Conservation (phyloP, 2,888 invertebrate species). For the Heliconius erato region DNA sequence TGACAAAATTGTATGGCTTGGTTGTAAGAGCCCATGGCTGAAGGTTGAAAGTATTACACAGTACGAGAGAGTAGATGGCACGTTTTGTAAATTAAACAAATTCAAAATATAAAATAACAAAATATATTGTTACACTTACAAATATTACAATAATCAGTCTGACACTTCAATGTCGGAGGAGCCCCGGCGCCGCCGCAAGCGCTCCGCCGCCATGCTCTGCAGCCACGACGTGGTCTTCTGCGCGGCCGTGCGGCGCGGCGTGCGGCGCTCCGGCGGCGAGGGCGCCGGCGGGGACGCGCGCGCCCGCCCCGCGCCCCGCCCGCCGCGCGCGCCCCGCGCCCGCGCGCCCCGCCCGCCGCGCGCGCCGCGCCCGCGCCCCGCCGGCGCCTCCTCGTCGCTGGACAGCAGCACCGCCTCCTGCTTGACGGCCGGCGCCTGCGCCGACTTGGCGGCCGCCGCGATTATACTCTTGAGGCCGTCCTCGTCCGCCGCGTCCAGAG, state of each 20-base stretch:
- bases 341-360: constrained; percentile 48
- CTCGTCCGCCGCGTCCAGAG: constrained; percentile 72
- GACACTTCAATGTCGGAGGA: constrained; percentile 77
- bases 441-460: constrained; percentile 59
- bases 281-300: constrained; percentile 66
- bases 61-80: too few species aligned
- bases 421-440: constrained; percentile 57
- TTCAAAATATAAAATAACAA: neutral
- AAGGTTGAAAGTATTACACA: too few species aligned
- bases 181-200: constrained; percentile 62
- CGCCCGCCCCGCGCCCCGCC: constrained; percentile 48
- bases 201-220: constrained; percentile 62
- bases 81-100: neutral
- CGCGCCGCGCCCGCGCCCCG: constrained; percentile 46
- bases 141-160: constrained; percentile 59
- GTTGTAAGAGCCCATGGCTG: too few species aligned
- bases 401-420: constrained; percentile 68
- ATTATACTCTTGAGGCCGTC: constrained; percentile 65
- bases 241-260: constrained; percentile 75
- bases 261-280: constrained; percentile 67
- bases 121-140: neutral
- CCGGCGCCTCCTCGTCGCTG: constrained; percentile 69
- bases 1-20: too few species aligned
- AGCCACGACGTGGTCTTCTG: constrained; percentile 72
- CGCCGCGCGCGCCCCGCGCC: constrained; percentile 51